These are phyloP conservation scores for Neocloeon triangulifer DNA, from an alignment of 1,140 invertebrate species.

Conservation along the genomic window DNA sequence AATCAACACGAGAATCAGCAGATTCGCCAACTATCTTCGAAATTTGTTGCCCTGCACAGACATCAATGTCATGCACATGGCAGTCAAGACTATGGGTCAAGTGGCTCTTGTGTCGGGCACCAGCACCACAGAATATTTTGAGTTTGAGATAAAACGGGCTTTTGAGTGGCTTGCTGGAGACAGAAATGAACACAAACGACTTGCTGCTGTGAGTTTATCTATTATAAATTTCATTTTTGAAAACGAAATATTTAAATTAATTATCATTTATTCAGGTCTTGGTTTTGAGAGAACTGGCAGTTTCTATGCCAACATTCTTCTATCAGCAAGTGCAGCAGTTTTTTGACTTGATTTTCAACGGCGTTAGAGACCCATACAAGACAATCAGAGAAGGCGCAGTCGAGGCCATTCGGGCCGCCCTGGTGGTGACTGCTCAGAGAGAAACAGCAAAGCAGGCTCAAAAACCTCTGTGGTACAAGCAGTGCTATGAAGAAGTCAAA, in stretches of 20 bases:
- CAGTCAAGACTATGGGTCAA: constrained; percentile 83
- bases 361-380: constrained; percentile 79
- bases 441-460: constrained; percentile 78
- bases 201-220: constrained; percentile 69
- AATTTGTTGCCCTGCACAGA: constrained; percentile 78
- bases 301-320: constrained; percentile 92
- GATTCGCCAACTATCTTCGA: constrained; percentile 82
- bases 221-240: neutral
- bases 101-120: constrained; percentile 78
- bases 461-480: constrained; percentile 67
- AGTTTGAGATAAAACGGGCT: constrained; percentile 85
- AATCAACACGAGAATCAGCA: constrained; percentile 65
- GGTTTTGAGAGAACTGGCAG: constrained; percentile 78
- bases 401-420: constrained; percentile 72
- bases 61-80: constrained; percentile 80
- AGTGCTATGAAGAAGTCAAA: constrained; percentile 76
- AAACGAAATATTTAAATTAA: neutral
- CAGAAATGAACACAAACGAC: constrained; percentile 67
- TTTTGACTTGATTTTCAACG: constrained; percentile 88
- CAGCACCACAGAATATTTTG: constrained; percentile 84
- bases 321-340: constrained; percentile 93
- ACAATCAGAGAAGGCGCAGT: constrained; percentile 78
- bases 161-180: constrained; percentile 84
- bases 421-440: constrained; percentile 83
- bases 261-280: constrained; percentile 31